phyloP scores from a whole-genome alignment of 2,888 invertebrate genomes.

The Andrena fulva region DNA sequence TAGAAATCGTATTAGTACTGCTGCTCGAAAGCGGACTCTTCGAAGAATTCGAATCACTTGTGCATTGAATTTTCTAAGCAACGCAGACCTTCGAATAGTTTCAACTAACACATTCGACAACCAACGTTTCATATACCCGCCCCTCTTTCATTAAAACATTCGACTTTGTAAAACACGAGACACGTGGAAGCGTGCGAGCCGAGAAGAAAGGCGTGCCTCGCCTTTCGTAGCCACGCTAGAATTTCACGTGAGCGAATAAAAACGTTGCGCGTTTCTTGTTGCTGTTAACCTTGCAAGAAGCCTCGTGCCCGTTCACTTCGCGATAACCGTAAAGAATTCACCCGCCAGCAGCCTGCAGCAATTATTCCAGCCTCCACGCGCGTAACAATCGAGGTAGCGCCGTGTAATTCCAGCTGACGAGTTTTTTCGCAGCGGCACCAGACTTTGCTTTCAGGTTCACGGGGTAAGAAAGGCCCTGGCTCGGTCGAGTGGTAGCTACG shows the following conservation, averaged over 20 bases:
- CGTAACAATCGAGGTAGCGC: background rate
- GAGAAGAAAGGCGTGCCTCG: constrained; percentile 3
- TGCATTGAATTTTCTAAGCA: no score
- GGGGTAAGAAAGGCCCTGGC: constrained; percentile 21
- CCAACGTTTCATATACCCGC: background rate
- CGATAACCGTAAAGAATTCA: background rate
- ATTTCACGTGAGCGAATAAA: constrained; percentile 11
- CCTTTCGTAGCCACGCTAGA: constrained; percentile 3
- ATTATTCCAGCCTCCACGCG: constrained; percentile 43
- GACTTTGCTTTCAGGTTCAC: constrained; percentile 24
- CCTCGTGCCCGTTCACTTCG: background rate
- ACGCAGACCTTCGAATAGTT: no score
- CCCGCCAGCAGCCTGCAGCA: background rate
- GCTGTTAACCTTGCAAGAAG: background rate
- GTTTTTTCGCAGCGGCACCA: constrained; percentile 14
- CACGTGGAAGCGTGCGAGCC: background rate
- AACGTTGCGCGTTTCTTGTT: background rate
- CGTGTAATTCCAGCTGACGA: background rate
- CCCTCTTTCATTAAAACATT: constrained; percentile 4
- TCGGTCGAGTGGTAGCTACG: constrained; percentile 24
- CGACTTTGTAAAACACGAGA: background rate
- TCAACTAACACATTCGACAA: background rate
- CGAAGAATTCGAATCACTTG: no score
- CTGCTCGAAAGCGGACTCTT: no score
- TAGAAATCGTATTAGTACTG: no score